phyloP scores from a whole-genome alignment of 2,888 invertebrate species.

The Noctua janthe region DNA sequence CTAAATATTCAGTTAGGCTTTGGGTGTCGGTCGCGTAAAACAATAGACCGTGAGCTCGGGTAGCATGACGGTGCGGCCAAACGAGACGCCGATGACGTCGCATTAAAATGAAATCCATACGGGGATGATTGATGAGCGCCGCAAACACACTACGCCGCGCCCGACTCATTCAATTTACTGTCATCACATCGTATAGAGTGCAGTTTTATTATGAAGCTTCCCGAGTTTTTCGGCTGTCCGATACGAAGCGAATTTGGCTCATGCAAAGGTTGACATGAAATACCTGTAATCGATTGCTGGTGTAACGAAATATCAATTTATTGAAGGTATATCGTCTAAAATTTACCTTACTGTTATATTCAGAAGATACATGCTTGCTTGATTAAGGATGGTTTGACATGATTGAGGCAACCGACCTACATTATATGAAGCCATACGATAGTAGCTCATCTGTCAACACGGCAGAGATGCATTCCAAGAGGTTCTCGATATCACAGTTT shows the following conservation, averaged over 20 bases:
- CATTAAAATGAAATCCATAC: conserved; percentile 90
- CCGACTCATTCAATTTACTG: conserved; percentile 88
- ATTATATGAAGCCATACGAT: conserved; percentile 43
- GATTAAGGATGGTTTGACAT: conserved; percentile 18
- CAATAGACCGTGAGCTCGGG: conserved; percentile 72
- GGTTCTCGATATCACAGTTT: conserved; percentile 12
- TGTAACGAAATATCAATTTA: conserved; percentile 1
- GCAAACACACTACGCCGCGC: conserved; percentile 85
- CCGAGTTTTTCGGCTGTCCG: conserved; percentile 61
- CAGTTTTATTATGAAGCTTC: conserved; percentile 67
- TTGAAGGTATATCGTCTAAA: background rate
- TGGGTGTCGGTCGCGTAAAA: conserved; percentile 70
- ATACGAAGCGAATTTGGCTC: conserved; percentile 59
- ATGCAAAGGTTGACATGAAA: conserved; percentile 27
- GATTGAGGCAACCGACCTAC: background rate
- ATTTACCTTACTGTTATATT: conserved; percentile 4
- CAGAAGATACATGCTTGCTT: background rate
- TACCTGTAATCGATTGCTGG: conserved; percentile 23
- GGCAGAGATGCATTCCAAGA: conserved; percentile 41
- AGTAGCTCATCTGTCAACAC: conserved; percentile 29
- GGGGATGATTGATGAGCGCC: conserved; percentile 88
- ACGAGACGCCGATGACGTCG: conserved; percentile 88
- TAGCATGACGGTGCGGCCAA: conserved; percentile 79
- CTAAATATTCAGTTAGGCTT: conserved; percentile 67
- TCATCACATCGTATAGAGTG: conserved; percentile 70